Evolutionary conservation across 2,888 invertebrate genomes (phyloP).

Genomic region (Ophraella communa): DNA sequence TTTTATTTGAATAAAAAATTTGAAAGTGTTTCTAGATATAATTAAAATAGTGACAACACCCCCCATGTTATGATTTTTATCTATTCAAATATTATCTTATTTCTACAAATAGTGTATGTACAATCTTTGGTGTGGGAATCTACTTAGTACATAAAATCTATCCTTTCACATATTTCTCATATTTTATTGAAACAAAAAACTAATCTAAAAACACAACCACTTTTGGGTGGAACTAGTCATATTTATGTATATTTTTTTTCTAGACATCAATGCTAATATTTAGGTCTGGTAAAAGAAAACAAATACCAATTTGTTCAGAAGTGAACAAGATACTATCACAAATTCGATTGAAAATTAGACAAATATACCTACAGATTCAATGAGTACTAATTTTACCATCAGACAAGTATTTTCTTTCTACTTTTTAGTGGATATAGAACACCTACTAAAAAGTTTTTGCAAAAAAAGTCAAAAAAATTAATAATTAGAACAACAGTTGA

Average conservation of each 20-base stretch:
- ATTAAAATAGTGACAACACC: neutral
- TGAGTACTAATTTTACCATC: too few species aligned
- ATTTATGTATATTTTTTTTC: constrained; percentile 3
- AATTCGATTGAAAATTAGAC: too few species aligned
- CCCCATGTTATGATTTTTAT: neutral
- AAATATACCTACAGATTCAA: too few species aligned
- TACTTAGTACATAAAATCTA: constrained; percentile 13
- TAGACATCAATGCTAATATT: neutral
- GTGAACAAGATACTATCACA: neutral
- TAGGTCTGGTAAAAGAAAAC: neutral
- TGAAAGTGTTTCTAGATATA: too few species aligned
- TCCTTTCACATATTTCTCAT: constrained; percentile 3
- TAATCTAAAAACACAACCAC: constrained; percentile 18
- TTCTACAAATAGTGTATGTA: constrained; percentile 13
- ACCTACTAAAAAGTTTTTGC: too few species aligned
- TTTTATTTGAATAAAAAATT: too few species aligned
- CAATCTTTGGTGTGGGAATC: neutral
- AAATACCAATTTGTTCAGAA: too few species aligned
- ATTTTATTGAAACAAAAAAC: constrained; percentile 7
- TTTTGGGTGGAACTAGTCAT: constrained; percentile 21
- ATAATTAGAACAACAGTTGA: too few species aligned
- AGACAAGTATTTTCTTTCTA: too few species aligned
- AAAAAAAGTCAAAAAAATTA: too few species aligned
- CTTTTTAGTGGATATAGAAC: too few species aligned
- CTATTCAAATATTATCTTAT: constrained; percentile 7